Base-by-base conservation (phyloP, 2,888 invertebrate species). In the Drosophila borborema region DNA sequence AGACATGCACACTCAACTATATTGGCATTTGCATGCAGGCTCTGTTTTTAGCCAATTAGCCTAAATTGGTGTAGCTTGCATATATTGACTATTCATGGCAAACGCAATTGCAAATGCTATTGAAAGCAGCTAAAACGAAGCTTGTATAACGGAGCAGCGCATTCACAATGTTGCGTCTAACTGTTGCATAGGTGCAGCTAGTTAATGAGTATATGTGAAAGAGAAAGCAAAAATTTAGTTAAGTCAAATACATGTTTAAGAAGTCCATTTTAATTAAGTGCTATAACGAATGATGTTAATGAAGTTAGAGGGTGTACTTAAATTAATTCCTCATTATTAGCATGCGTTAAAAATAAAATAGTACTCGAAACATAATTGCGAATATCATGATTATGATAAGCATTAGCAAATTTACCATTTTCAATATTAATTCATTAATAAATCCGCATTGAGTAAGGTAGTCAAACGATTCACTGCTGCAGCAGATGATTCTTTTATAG, bases 31-130 rank as follows among this genome's bases (percentile, higher is more conserved):
- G 38, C 58, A 58, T 48, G 40, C 41, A 36, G 20, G 48, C 38
- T 34, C 23, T 34, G 51, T 45, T 59, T 68, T 68, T 46, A 68
- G 68, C 59, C 68, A 68, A 68, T 68, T 59, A 53, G 43, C 18
- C 10, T 23, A 51, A 68, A 68, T 63, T 45, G 45, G 28, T 28
- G 28, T 28, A 36, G 45, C 28, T 54, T 7, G 28, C 40, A 60
- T 49, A 49, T 40, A 60, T 49, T 45, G 62, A 10, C 45, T 23
- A 28, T 55, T 18, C 55, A 55, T 14, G 38, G 56, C 18, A 31
- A 49, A 31, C 28, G 41, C 16, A 40, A 60, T 41, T 41, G 28
- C 55, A 28, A 55, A 20, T 55, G 40, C 40, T 28, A 38, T 61
- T 40, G n/a, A 51, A 51, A 41, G 53, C 49, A 18, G 31, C 31